phyloP scores from a whole-genome alignment of 2,888 invertebrate species.

The Synanthedon vespiformis region DNA sequence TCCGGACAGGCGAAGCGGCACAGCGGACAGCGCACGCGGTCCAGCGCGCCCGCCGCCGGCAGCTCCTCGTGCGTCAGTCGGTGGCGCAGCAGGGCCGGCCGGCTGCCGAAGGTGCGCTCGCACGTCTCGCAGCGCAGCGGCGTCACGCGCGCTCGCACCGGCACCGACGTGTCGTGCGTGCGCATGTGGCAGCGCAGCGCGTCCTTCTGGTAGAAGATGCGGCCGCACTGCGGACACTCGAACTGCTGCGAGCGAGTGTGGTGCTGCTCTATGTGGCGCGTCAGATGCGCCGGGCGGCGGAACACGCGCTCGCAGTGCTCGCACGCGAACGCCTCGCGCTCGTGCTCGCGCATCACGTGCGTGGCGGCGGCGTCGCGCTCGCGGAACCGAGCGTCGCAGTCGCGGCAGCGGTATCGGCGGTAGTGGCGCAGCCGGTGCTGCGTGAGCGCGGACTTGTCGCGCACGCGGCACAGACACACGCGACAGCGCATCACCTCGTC shows the following conservation, averaged over 20 bases:
- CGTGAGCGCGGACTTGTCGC: conserved; percentile 22
- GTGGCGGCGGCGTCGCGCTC: conserved; percentile 32
- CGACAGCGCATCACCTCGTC: conserved; percentile 11
- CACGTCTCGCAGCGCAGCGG: conserved; percentile 19
- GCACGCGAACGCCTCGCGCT: conserved; percentile 20
- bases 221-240: conserved; percentile 23
- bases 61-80: conserved; percentile 17
- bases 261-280: conserved; percentile 28
- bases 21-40: conserved; percentile 11
- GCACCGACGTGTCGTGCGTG: no score
- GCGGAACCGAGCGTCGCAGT: conserved; percentile 19
- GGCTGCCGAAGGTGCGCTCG: conserved; percentile 20
- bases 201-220: conserved; percentile 28
- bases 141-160: conserved; percentile 2
- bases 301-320: conserved; percentile 21
- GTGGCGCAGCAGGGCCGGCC: conserved; percentile 23
- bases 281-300: conserved; percentile 33
- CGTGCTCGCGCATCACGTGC: conserved; percentile 29
- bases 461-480: conserved; percentile 20
- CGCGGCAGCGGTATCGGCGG: conserved; percentile 30
- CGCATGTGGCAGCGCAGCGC: conserved; percentile 24
- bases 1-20: conserved; percentile 18
- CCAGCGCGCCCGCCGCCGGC: conserved; percentile 1
- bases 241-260: conserved; percentile 23
- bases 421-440: conserved; percentile 30